Conservation (phyloP, 2,113 vertebrate species). For the Zootoca vivipara region DNA sequence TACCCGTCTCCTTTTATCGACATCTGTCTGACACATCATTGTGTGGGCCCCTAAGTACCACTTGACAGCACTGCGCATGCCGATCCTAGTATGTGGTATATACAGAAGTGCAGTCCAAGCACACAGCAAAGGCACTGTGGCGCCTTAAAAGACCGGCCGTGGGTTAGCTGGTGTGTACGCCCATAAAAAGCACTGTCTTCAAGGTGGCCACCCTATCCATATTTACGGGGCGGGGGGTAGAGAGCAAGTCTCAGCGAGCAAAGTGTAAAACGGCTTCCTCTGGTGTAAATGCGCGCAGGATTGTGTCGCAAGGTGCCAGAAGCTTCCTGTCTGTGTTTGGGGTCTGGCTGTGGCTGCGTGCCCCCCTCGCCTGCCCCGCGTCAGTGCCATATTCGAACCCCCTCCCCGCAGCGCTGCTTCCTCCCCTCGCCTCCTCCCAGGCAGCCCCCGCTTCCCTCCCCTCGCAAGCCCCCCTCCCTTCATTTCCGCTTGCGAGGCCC, state of each 20-base stretch:
- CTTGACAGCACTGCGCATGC: neutral
- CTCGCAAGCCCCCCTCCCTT: neutral
- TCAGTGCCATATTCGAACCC: neutral
- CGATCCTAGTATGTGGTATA: neutral
- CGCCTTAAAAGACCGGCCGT: neutral
- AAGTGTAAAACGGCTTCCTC: neutral
- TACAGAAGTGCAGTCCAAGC: neutral
- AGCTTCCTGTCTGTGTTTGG: neutral
- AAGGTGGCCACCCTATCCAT: neutral
- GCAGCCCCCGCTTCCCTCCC: neutral
- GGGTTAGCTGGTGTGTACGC: too few species aligned
- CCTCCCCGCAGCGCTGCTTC: neutral
- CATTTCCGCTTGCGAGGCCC: conserved; percentile 8
- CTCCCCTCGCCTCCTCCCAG: neutral
- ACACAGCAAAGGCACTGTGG: neutral
- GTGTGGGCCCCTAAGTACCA: neutral
- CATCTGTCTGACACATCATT: neutral
- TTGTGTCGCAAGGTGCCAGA: neutral
- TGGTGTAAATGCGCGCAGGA: neutral
- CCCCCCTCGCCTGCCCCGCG: too few species aligned
- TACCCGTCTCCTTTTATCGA: neutral
- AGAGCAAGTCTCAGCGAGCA: neutral
- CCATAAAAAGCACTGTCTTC: too few species aligned
- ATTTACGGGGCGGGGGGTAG: neutral
- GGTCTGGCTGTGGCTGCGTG: too few species aligned